Conservation (phyloP, 2,888 invertebrate species). For the Drosophila stalkeri region DNA sequence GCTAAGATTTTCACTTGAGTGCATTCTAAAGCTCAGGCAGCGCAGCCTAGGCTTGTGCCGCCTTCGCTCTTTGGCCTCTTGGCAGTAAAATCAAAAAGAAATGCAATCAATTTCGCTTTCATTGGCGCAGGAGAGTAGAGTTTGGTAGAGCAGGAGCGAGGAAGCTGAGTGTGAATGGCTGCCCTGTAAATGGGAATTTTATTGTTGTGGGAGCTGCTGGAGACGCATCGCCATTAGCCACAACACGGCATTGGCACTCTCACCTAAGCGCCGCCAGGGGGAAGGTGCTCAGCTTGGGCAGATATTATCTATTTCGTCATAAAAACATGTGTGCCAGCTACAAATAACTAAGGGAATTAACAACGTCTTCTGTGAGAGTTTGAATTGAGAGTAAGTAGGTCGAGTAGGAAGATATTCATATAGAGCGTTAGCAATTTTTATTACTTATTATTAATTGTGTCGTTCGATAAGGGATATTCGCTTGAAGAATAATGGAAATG, state of each 20-base stretch:
- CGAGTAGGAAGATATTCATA: neutral
- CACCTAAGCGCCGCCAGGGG: slow-evolving; percentile 65
- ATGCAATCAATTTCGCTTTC: slow-evolving; percentile 81
- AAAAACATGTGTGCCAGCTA: slow-evolving; percentile 14
- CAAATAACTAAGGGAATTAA: slow-evolving; percentile 53
- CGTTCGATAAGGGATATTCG: neutral
- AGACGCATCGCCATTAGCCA: slow-evolving; percentile 73
- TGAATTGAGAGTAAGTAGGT: too few species aligned
- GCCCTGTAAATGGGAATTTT: slow-evolving; percentile 75
- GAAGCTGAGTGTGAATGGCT: slow-evolving; percentile 21
- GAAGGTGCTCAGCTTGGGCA: slow-evolving; percentile 41
- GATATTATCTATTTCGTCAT: slow-evolving; percentile 44
- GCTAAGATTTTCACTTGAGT: slow-evolving; percentile 76
- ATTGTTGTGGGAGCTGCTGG: slow-evolving; percentile 78
- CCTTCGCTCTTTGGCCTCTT: neutral
- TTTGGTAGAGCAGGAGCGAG: too few species aligned
- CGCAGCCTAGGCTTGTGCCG: neutral
- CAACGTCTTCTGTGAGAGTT: neutral
- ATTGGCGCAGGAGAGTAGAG: slow-evolving; percentile 33
- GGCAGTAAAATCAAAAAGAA: slow-evolving; percentile 82
- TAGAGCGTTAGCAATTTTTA: neutral
- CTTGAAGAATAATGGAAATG: too few species aligned
- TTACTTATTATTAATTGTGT: neutral
- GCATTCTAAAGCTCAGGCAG: slow-evolving; percentile 62
- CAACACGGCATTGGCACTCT: slow-evolving; percentile 68